Evolutionary conservation across 2,113 vertebrate species (phyloP).

Genomic region (Taurulus bubalis): DNA sequence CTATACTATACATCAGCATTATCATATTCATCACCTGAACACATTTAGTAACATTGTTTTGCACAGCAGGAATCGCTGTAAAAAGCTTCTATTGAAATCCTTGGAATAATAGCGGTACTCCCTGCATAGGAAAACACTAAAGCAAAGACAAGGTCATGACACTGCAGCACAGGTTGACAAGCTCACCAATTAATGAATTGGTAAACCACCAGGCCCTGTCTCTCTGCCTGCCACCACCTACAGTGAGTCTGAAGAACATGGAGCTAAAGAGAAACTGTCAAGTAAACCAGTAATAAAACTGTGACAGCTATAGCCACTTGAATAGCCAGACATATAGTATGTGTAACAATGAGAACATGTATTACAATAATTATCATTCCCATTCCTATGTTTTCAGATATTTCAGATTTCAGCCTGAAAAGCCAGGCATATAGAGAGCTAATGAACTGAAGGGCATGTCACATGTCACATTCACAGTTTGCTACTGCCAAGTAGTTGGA

Average conservation of each 20-base stretch:
- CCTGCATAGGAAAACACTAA: slow-evolving; percentile 31
- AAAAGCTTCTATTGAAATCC: slow-evolving; percentile 23
- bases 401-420: not conserved
- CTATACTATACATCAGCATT: not conserved
- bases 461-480: not conserved
- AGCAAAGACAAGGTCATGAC: slow-evolving; percentile 59
- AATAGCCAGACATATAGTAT: slow-evolving; percentile 12
- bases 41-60: slow-evolving; percentile 15
- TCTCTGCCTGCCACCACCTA: slow-evolving; percentile 10
- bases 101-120: slow-evolving; percentile 5
- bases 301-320: slow-evolving; percentile 17
- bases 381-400: not conserved
- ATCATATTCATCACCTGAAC: not conserved
- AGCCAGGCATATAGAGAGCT: not conserved
- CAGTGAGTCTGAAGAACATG: slow-evolving; percentile 24
- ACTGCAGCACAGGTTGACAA: slow-evolving; percentile 48
- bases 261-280: slow-evolving; percentile 36
- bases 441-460: slow-evolving; percentile 13
- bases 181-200: slow-evolving; percentile 50
- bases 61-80: slow-evolving; percentile 13
- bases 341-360: slow-evolving; percentile 9
- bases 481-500: not conserved
- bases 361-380: slow-evolving; percentile 32
- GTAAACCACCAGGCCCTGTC: slow-evolving; percentile 24
- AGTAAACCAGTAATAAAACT: slow-evolving; percentile 18